These are phyloP conservation scores for Rhinichthys klamathensis DNA, from an alignment of 2,113 vertebrate genomes.

Conservation along the genomic window DNA sequence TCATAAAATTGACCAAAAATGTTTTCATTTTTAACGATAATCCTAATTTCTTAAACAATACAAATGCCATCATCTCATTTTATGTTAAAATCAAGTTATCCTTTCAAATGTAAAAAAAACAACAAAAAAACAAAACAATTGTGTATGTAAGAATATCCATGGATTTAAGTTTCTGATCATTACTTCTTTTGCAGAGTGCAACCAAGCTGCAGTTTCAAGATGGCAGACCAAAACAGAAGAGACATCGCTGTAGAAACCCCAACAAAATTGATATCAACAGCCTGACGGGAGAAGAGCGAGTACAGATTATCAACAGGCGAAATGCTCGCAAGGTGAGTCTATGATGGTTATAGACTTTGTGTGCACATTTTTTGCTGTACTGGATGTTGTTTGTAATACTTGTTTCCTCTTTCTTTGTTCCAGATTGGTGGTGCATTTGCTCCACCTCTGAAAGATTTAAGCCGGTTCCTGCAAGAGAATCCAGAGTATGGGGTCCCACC, in stretches of 20 bases:
- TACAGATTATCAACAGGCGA: conserved; percentile 97
- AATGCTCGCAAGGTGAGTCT: conserved; percentile 92
- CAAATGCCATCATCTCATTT: too few species aligned
- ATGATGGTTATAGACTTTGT: conserved; percentile 17
- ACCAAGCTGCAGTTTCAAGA: conserved; percentile 89
- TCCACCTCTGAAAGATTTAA: conserved; percentile 94
- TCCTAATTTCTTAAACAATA: too few species aligned
- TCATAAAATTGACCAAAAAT: too few species aligned
- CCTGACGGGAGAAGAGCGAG: conserved; percentile 95
- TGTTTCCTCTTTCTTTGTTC: conserved; percentile 6
- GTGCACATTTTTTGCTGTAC: not conserved
- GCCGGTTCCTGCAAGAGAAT: conserved; percentile 96
- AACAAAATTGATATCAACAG: conserved; percentile 99
- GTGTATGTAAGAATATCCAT: not conserved
- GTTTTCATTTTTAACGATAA: too few species aligned
- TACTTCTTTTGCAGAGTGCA: conserved; percentile 63
- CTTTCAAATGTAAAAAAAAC: not conserved
- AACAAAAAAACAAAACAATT: too few species aligned
- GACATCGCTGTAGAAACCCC: conserved; percentile 95
- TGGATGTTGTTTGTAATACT: not conserved
- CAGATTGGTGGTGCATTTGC: conserved; percentile 97
- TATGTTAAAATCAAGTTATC: too few species aligned
- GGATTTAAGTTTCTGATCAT: not conserved
- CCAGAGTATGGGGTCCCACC: conserved; percentile 96
- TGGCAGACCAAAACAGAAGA: conserved; percentile 94